Evolutionary conservation across 1,140 invertebrate genomes (phyloP), one percentile per base, ranked within the genome.

Genomic region (Nylanderia fulva): DNA sequence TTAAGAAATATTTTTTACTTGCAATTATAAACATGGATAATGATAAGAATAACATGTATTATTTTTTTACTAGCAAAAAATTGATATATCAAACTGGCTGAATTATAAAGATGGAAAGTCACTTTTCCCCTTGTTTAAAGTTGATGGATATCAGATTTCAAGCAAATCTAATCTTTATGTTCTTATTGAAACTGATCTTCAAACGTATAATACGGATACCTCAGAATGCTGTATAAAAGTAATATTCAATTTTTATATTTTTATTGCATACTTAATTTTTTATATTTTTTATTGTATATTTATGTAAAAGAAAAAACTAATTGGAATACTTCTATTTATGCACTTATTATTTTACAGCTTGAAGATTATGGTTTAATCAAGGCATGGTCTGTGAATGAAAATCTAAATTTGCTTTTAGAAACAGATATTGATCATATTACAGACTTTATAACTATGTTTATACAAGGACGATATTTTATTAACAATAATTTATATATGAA

Each of bases 281-380:
- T 45, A 77, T 80, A 5, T 36, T 52, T 24, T 80, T 45, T n/a
- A 18, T 36, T 66, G 45, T 36, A 74, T 63, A 13, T 83, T 82
- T 72, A 54, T 58, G 42, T 71, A 77, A 85, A n/a, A 48, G n/a
- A n/a, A 48, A 48, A 48, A 48, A 48, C 5, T 48, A 18, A 13
- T 69, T 56, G 76, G 8, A 68, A 74, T 86, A 54, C 74, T 66
- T 42, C 15, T 64, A 54, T 42, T 60, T 69, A 71, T 45, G 15
- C 3, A 56, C 18, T 60, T 52, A 66, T 58, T 66, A 66, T 85
- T 45, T 92, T 91, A 21, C 88, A 97, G 96, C 93, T 97, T 60
- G 96, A 97, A 93, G 95, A 96, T 90, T 97, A 96, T 90, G 96
- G 96, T 85, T 94, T 95, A 89, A 95, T 96, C 54, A 93, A 96